These are phyloP conservation scores for Hypomecis punctinalis DNA, from an alignment of 2,888 invertebrate genomes.

Conservation along the genomic window DNA sequence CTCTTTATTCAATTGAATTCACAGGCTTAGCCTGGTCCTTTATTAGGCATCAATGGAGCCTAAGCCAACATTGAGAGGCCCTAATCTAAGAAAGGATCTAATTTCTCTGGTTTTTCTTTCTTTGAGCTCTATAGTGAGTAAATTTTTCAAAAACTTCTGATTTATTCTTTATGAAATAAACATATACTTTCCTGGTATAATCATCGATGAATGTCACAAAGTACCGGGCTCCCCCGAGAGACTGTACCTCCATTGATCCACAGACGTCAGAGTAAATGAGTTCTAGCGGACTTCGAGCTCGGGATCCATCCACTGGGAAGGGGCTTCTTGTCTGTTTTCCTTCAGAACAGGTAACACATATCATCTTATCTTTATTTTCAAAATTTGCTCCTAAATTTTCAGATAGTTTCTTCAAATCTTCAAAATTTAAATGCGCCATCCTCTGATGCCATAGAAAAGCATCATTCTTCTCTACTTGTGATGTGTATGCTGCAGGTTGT, in stretches of 20 bases:
- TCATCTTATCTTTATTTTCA: not conserved
- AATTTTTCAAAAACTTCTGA: slow-evolving; percentile 1
- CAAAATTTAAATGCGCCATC: not conserved
- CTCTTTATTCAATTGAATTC: too few species aligned
- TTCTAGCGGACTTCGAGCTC: not conserved
- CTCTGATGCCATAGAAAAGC: not conserved
- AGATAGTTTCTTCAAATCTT: not conserved
- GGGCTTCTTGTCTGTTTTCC: not conserved
- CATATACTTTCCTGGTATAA: not conserved
- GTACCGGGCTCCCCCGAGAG: not conserved
- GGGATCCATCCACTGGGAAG: not conserved
- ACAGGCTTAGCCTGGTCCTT: too few species aligned
- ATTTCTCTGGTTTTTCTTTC: too few species aligned
- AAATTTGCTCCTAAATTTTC: not conserved
- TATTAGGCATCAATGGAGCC: too few species aligned
- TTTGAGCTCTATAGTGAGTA: not conserved
- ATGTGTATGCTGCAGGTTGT: not conserved
- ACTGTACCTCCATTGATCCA: not conserved
- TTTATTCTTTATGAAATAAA: not conserved
- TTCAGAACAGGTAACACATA: not conserved
- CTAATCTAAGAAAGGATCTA: too few species aligned
- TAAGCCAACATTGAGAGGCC: too few species aligned
- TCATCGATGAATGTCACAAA: not conserved
- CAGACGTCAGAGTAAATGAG: not conserved
- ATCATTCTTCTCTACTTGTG: not conserved